Evolutionary conservation across 2,888 invertebrate genomes (phyloP).

Genomic region (Eupithecia insigniata): DNA sequence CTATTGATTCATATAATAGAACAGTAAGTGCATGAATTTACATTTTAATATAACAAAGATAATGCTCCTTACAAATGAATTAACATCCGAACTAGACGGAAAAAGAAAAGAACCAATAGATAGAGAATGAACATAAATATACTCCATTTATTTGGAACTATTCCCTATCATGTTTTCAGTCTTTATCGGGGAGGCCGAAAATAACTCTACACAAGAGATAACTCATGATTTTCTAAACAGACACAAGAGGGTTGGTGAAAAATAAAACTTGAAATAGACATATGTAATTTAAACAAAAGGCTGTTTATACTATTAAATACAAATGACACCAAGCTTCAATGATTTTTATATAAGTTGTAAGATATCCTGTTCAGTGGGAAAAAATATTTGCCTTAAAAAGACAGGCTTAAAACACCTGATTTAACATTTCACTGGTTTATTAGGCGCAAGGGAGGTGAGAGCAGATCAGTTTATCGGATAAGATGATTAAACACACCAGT

Average conservation of each 20-base stretch:
- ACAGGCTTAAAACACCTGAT: not conserved
- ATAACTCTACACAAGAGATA: conserved; percentile 6
- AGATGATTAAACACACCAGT: not conserved
- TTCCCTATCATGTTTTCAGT: conserved; percentile 30
- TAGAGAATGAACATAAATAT: conserved; percentile 15
- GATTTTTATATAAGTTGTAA: not conserved
- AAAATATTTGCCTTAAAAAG: not conserved
- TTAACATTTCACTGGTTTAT: not conserved
- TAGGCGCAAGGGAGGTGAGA: not conserved
- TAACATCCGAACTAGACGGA: conserved; percentile 32
- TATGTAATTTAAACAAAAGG: not conserved
- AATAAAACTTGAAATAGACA: not conserved
- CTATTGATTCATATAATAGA: not conserved
- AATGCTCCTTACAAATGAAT: conserved; percentile 17
- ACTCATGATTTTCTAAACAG: not conserved
- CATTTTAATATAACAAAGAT: not conserved
- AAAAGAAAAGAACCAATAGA: conserved; percentile 16
- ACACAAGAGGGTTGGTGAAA: not conserved
- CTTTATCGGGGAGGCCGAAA: conserved; percentile 34
- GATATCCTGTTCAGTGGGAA: not conserved
- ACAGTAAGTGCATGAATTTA: not conserved
- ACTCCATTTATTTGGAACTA: conserved; percentile 21
- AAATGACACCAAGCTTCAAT: not conserved
- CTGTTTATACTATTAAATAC: not conserved
- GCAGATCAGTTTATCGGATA: not conserved